phyloP scores from a whole-genome alignment of 2,888 invertebrate genomes.

The Acleris cristana region DNA sequence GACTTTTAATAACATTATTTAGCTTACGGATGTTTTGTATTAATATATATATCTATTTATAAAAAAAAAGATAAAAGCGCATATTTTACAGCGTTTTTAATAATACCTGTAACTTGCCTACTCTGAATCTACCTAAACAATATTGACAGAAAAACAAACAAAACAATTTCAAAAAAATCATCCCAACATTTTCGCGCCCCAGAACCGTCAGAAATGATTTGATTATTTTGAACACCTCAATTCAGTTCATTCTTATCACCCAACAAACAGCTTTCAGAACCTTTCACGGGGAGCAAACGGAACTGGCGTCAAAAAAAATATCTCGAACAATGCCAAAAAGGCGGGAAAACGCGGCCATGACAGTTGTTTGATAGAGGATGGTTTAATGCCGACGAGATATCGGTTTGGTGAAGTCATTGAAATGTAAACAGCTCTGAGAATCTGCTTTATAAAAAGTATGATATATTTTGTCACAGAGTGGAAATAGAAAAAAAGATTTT shows the following conservation, averaged over 20 bases:
- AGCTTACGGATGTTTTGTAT: too few species aligned
- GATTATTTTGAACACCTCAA: slow-evolving; percentile 7
- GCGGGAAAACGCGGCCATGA: slow-evolving; percentile 13
- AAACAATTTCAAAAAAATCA: neutral
- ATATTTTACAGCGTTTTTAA: too few species aligned
- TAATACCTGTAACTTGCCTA: too few species aligned
- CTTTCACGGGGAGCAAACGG: slow-evolving; percentile 12
- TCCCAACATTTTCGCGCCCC: neutral
- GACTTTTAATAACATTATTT: too few species aligned
- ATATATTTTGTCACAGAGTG: too few species aligned
- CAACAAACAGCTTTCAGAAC: slow-evolving; percentile 7
- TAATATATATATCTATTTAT: too few species aligned
- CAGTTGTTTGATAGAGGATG: slow-evolving; percentile 9
- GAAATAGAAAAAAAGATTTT: too few species aligned
- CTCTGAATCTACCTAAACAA: neutral
- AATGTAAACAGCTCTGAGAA: slow-evolving; percentile 5
- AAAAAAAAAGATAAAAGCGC: too few species aligned
- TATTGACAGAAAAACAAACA: neutral
- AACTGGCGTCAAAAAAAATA: slow-evolving; percentile 24
- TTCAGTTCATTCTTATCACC: slow-evolving; percentile 24
- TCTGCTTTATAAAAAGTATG: too few species aligned
- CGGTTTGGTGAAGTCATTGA: slow-evolving; percentile 14
- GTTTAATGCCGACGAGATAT: slow-evolving; percentile 6
- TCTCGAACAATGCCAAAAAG: slow-evolving; percentile 17
- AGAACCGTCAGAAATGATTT: neutral